phyloP scores from a whole-genome alignment of 1,140 invertebrate species.

The Caenorhabditis brenneri region DNA sequence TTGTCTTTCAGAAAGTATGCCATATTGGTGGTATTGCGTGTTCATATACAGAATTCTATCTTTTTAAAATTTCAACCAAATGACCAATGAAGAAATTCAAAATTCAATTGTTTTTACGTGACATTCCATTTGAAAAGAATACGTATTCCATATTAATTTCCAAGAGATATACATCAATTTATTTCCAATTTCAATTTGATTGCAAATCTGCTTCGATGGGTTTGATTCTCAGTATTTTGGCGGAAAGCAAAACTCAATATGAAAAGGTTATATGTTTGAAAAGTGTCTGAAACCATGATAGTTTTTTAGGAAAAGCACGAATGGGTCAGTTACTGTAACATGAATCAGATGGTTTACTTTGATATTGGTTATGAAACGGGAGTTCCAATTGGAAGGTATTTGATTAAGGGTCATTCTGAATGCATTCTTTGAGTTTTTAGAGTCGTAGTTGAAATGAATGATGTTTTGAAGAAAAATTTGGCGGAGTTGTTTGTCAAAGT shows the following conservation, averaged over 20 bases:
- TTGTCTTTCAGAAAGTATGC: conserved; percentile 16
- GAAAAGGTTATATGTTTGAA: neutral
- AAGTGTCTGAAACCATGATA: neutral
- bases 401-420: neutral
- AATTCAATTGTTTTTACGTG: neutral
- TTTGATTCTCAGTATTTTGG: conserved; percentile 40
- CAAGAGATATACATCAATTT: neutral
- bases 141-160: neutral
- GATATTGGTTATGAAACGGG: conserved; percentile 18
- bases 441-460: conserved; percentile 22
- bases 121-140: neutral
- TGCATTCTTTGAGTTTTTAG: neutral
- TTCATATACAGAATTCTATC: conserved; percentile 12
- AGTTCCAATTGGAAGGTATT: neutral
- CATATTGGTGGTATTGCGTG: conserved; percentile 24
- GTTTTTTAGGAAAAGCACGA: neutral
- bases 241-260: conserved; percentile 23
- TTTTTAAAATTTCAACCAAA: neutral
- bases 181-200: neutral
- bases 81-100: neutral
- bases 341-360: conserved; percentile 19
- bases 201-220: conserved; percentile 11
- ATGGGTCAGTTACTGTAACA: conserved; percentile 20
- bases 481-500: conserved; percentile 1
- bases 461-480: neutral